These are phyloP conservation scores for Spatula clypeata DNA, from an alignment of 2,797 vertebrate species.

Conservation along the genomic window DNA sequence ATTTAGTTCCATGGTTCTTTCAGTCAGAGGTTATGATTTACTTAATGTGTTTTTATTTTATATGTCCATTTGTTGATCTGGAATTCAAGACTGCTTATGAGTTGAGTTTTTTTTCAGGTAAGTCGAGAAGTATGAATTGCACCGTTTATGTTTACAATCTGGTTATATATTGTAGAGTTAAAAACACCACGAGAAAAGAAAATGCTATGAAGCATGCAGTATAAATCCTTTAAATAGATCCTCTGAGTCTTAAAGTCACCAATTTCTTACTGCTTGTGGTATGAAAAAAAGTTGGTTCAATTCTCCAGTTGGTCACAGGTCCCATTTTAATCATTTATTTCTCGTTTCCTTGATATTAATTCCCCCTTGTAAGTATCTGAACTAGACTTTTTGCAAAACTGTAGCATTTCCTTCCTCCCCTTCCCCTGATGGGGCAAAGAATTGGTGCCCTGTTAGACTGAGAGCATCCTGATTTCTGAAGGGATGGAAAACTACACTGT, in stretches of 20 bases:
- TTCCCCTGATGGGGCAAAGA: neutral
- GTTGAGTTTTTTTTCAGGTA: neutral
- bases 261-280: neutral
- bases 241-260: conserved; percentile 14
- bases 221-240: conserved; percentile 39
- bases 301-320: neutral
- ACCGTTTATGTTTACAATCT: neutral
- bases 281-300: neutral
- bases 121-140: neutral
- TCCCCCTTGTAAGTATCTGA: conserved; percentile 3
- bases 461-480: neutral
- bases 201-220: neutral
- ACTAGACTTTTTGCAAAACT: neutral
- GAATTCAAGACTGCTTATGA: neutral
- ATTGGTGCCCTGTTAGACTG: neutral
- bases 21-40: neutral
- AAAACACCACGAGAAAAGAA: neutral
- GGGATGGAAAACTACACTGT: neutral
- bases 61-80: neutral
- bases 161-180: neutral
- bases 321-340: conserved; percentile 22
- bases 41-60: neutral
- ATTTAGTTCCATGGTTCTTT: neutral
- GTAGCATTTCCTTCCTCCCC: neutral
- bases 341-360: conserved; percentile 8